Evolutionary conservation across 2,113 vertebrate genomes (phyloP).

Genomic region (Myiozetetes cayanensis): DNA sequence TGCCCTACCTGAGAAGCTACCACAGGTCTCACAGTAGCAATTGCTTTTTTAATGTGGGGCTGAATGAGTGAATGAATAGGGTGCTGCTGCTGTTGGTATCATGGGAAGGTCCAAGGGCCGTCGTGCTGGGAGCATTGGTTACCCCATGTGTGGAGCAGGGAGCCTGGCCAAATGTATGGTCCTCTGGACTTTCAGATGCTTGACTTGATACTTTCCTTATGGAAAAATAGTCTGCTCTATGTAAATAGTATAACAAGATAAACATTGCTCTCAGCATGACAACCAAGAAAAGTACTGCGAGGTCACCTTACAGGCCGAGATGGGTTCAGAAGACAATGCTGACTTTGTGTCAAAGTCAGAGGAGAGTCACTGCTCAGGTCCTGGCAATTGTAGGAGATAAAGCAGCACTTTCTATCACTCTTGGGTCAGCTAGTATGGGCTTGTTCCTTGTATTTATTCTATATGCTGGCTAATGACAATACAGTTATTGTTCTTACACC

Average conservation of each 20-base stretch:
- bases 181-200: slow-evolving; percentile 57
- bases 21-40: not conserved
- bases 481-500: slow-evolving; percentile 43
- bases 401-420: not conserved
- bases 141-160: not conserved
- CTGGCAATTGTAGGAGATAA: not conserved
- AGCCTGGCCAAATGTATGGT: not conserved
- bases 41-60: not conserved
- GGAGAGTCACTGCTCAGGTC: not conserved
- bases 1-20: not conserved
- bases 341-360: not conserved
- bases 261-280: not conserved
- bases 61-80: not conserved
- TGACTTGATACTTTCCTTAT: slow-evolving; percentile 62
- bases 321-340: slow-evolving; percentile 9
- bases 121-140: not conserved
- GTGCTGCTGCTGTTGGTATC: no score
- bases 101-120: fast-evolving
- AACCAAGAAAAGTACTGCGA: slow-evolving; percentile 15
- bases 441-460: slow-evolving; percentile 43
- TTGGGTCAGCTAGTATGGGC: not conserved
- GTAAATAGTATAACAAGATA: not conserved
- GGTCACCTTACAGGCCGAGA: not conserved
- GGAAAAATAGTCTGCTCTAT: not conserved
- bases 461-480: slow-evolving; percentile 28